Percentiles rank a stretch among this genome's conserved stretches.
phyloP scores from a whole-genome alignment of 1,140 invertebrate genomes.

The Phymorhynchus buccinoides region DNA sequence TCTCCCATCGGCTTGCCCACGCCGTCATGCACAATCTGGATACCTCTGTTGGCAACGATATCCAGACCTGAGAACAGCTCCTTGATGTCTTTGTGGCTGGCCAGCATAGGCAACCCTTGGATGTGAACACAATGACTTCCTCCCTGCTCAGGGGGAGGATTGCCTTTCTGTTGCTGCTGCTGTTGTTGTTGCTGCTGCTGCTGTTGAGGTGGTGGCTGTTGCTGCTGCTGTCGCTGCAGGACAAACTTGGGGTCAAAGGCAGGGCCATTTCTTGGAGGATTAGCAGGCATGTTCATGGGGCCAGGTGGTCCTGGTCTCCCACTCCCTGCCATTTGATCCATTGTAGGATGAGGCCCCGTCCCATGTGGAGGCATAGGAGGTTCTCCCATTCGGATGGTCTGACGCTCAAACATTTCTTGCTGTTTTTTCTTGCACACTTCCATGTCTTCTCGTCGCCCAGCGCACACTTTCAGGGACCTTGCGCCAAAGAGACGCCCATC shows the following conservation, averaged over 20 bases:
- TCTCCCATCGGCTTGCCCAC: slow-evolving; percentile 86
- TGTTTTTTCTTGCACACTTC: slow-evolving; percentile 42
- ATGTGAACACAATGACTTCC: slow-evolving; percentile 53
- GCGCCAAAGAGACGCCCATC: slow-evolving; percentile 63
- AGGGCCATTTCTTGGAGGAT: slow-evolving; percentile 19
- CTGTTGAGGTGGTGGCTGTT: not conserved
- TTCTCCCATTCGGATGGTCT: slow-evolving; percentile 19
- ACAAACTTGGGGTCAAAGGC: slow-evolving; percentile 21
- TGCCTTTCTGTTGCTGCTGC: not conserved
- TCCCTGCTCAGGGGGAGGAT: slow-evolving; percentile 78
- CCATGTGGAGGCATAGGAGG: not conserved
- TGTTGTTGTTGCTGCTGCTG: slow-evolving; percentile 31
- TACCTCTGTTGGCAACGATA: slow-evolving; percentile 83
- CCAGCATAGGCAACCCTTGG: slow-evolving; percentile 58
- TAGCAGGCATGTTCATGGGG: not conserved
- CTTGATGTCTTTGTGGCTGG: slow-evolving; percentile 80
- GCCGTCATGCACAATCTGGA: slow-evolving; percentile 88
- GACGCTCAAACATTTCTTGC: slow-evolving; percentile 45
- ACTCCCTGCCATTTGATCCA: slow-evolving; percentile 13
- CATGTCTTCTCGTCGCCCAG: slow-evolving; percentile 49
- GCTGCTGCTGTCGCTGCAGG: not conserved
- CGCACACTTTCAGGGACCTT: slow-evolving; percentile 60
- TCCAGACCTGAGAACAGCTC: slow-evolving; percentile 85
- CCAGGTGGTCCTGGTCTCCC: not conserved
- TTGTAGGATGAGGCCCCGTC: not conserved